Evolutionary conservation across 2,797 vertebrate species (phyloP).

Genomic region (Potorous gilbertii): DNA sequence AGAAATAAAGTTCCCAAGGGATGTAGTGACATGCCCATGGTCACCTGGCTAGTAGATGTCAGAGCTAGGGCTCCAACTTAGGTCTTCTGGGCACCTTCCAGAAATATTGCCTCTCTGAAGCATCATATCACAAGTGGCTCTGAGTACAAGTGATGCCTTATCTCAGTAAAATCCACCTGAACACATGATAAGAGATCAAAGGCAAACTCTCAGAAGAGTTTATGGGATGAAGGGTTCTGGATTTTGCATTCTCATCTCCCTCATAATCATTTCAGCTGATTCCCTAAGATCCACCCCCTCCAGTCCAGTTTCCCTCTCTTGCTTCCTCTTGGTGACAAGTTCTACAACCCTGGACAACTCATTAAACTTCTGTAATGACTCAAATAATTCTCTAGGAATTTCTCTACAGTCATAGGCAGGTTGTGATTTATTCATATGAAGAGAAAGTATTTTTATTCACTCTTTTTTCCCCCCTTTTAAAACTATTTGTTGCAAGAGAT

Average conservation of each 20-base stretch:
- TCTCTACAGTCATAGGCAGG: neutral
- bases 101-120: neutral
- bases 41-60: neutral
- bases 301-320: neutral
- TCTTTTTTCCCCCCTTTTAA: neutral
- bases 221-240: neutral
- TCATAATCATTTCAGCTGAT: neutral
- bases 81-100: neutral
- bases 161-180: neutral
- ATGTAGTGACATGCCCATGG: neutral
- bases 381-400: neutral
- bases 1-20: neutral
- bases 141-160: neutral
- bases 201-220: neutral
- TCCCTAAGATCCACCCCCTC: neutral
- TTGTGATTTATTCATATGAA: neutral
- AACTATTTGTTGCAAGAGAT: neutral
- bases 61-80: neutral
- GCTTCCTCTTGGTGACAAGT: neutral
- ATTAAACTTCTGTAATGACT: neutral
- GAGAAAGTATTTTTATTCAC: neutral
- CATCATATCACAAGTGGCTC: neutral
- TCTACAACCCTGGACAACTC: neutral
- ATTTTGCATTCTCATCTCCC: neutral
- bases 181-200: neutral